Conservation (phyloP, 2,888 invertebrate genomes). For the Idaea dimidiata region DNA sequence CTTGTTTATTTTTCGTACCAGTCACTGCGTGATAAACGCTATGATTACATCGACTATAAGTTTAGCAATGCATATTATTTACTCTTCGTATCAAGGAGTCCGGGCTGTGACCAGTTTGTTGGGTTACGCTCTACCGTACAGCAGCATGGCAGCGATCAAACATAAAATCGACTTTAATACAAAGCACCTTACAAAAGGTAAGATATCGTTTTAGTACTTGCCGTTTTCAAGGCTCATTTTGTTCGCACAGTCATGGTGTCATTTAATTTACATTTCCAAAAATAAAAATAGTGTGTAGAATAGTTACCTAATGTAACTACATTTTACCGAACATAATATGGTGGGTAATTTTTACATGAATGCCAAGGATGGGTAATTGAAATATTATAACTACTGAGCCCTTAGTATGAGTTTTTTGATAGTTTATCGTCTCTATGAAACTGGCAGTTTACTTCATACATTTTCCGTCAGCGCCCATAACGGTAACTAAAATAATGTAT, state of each 20-base stretch:
- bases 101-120: constrained; percentile 44
- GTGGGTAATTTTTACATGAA: no score
- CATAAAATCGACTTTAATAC: constrained; percentile 55
- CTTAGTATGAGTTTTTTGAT: no score
- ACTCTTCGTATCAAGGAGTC: constrained; percentile 36
- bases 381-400: no score
- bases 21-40: neutral
- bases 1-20: constrained; percentile 4
- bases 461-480: no score
- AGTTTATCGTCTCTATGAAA: no score
- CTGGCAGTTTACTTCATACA: no score
- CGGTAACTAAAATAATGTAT: no score
- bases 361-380: no score
- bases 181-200: constrained; percentile 65
- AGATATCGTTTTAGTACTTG: constrained; percentile 25
- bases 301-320: no score
- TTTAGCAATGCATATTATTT: constrained; percentile 36
- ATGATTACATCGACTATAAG: constrained; percentile 31
- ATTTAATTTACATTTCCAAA: no score
- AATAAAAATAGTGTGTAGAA: no score
- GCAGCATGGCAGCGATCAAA: constrained; percentile 51
- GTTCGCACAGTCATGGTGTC: constrained; percentile 3
- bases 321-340: no score
- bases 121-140: constrained; percentile 49
- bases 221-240: constrained; percentile 9